Conservation (phyloP, 2,113 vertebrate genomes). For the Phycodurus eques region DNA sequence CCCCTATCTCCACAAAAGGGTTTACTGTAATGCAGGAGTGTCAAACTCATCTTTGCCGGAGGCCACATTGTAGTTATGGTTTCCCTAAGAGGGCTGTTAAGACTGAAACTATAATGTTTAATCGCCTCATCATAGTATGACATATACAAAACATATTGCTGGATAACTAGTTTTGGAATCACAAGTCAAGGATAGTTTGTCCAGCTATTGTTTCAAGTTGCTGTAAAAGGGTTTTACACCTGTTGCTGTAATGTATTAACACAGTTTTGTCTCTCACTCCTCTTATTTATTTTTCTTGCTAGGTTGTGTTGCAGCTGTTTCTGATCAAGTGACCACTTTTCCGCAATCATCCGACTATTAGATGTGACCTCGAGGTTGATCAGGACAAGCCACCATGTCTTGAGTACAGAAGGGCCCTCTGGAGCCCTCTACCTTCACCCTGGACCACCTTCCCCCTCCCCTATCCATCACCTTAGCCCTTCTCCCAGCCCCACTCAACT, state of each 20-base stretch:
- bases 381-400: constrained; percentile 73
- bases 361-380: constrained; percentile 68
- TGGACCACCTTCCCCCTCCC: constrained; percentile 49
- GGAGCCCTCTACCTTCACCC: constrained; percentile 63
- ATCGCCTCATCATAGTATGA: no score
- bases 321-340: constrained; percentile 29
- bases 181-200: no score
- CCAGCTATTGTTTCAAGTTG: no score
- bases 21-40: no score
- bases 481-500: constrained; percentile 50
- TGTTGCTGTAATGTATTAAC: neutral
- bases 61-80: no score
- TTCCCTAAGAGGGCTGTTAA: no score
- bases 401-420: constrained; percentile 64
- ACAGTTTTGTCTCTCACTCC: neutral
- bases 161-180: no score
- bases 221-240: no score
- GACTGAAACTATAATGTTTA: no score
- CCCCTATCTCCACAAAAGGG: no score
- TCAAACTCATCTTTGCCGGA: no score
- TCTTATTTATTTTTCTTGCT: neutral
- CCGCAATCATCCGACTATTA: constrained; percentile 62
- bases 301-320: constrained; percentile 63
- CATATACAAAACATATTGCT: no score
- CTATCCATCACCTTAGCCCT: constrained; percentile 51